These are phyloP conservation scores for Drosophila novamexicana DNA, from an alignment of 1,140 invertebrate genomes.

Conservation along the genomic window DNA sequence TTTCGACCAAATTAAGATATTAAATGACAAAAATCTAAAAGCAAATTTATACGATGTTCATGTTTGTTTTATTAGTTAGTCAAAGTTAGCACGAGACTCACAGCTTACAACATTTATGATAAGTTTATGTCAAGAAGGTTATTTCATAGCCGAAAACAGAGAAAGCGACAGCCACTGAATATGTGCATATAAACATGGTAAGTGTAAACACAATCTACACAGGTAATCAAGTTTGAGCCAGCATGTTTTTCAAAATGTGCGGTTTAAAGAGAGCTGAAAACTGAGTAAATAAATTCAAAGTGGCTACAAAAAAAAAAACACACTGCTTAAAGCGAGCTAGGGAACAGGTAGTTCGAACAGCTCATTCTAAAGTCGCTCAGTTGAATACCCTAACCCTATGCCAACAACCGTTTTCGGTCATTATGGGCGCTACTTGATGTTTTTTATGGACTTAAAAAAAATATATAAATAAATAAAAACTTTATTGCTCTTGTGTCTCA, in stretches of 20 bases:
- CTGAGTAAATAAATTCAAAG: constrained; percentile 22
- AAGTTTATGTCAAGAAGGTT: constrained; percentile 8
- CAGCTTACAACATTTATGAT: constrained; percentile 1
- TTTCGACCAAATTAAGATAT: constrained; percentile 17
- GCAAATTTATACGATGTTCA: background rate
- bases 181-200: constrained; percentile 6
- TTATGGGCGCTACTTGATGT: too few relatives aligned
- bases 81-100: background rate
- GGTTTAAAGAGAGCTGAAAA: constrained; percentile 40
- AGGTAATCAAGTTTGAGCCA: constrained; percentile 32
- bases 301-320: background rate
- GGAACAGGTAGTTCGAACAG: constrained; percentile 3
- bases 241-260: constrained; percentile 37
- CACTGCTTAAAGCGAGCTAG: background rate
- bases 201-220: background rate
- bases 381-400: background rate
- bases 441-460: too few relatives aligned
- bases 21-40: background rate
- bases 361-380: background rate
- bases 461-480: too few relatives aligned
- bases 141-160: constrained; percentile 8
- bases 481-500: too few relatives aligned
- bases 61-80: background rate
- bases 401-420: background rate
- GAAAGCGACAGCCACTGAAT: constrained; percentile 23